Evolutionary conservation across 2,113 vertebrate species (phyloP).

Genomic region (Castor canadensis): DNA sequence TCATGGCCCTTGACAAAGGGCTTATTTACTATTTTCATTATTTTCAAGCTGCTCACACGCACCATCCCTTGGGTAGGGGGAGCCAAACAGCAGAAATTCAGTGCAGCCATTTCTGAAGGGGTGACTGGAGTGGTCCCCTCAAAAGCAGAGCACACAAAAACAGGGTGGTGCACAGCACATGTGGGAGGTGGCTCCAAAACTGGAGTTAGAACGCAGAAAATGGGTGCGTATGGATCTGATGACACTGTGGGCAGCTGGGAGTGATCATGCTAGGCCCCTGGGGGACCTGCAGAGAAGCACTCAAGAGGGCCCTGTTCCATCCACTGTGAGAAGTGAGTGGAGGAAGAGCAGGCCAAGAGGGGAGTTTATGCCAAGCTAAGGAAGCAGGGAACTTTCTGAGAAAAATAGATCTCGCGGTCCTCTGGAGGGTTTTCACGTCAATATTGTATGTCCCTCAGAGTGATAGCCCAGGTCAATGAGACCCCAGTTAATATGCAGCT

Average conservation of each 20-base stretch:
- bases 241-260: background rate
- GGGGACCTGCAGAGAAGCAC: background rate
- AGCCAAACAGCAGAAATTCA: background rate
- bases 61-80: no score
- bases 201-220: background rate
- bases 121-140: background rate
- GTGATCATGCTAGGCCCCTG: background rate
- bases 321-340: background rate
- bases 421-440: rapidly evolving
- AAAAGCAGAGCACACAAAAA: background rate
- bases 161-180: background rate
- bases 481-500: no score
- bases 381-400: background rate
- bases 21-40: background rate
- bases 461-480: background rate
- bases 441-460: background rate
- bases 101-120: no score
- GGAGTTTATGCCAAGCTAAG: background rate
- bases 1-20: background rate
- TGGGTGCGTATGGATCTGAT: background rate
- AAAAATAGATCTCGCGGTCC: background rate
- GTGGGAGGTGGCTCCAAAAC: background rate
- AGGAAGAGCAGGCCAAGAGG: background rate
- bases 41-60: background rate
- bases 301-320: no score